Conservation (phyloP, 1,140 invertebrate species). For the Scylla paramamosain region DNA sequence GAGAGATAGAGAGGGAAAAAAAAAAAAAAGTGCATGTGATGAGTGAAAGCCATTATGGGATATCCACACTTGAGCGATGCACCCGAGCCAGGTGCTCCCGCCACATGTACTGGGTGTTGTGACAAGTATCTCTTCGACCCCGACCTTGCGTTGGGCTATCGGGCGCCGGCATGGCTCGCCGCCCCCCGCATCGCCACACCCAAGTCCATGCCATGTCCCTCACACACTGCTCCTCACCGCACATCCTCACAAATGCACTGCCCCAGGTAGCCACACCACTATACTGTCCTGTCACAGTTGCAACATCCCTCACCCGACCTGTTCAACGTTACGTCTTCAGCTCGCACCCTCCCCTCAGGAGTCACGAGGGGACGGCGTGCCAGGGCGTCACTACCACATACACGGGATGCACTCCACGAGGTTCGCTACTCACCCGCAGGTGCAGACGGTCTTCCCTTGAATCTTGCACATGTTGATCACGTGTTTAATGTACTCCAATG, state of each 20-base stretch:
- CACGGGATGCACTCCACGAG: background rate
- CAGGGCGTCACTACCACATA: background rate
- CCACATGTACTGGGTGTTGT: background rate
- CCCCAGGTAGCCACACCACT: background rate
- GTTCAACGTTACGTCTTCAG: background rate
- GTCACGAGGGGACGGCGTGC: background rate
- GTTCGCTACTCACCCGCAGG: constrained; percentile 65
- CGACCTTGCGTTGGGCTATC: background rate
- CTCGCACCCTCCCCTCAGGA: background rate
- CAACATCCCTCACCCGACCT: background rate
- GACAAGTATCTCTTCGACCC: background rate
- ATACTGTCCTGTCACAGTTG: background rate
- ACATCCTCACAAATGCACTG: background rate
- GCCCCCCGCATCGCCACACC: background rate
- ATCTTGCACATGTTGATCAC: constrained; percentile 74
- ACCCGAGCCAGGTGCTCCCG: background rate
- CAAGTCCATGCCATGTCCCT: background rate
- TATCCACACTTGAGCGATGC: no score
- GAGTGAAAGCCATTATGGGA: no score
- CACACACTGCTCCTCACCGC: background rate
- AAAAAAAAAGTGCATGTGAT: no score
- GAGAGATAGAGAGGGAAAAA: no score
- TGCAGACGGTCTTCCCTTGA: constrained; percentile 71
- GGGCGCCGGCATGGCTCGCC: background rate
- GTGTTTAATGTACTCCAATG: constrained; percentile 75